Percentiles rank a stretch among this genome's conserved stretches.
Conservation (phyloP, 1,140 invertebrate genomes). For the Halictus rubicundus region DNA sequence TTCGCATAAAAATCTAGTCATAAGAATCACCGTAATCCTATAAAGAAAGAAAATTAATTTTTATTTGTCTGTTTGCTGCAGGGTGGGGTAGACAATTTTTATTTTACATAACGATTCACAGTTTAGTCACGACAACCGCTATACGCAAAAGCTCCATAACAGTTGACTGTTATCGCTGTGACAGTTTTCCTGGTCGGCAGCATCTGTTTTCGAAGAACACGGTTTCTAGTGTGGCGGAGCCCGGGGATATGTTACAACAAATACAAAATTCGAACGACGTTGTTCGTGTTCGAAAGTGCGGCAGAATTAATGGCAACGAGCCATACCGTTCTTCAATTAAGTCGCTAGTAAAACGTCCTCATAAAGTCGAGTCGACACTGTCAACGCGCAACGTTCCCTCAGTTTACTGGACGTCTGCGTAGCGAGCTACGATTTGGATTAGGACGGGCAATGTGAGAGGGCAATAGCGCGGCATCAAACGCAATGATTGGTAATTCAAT, state of each 20-base stretch:
- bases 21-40: too few species aligned
- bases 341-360: background rate
- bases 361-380: constrained; percentile 32
- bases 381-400: background rate
- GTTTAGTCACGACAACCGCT: too few species aligned
- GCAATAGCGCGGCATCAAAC: background rate
- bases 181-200: too few species aligned
- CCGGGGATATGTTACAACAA: background rate
- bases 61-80: too few species aligned
- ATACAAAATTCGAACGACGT: constrained; percentile 28
- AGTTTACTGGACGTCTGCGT: background rate
- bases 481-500: background rate
- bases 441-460: background rate
- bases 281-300: background rate
- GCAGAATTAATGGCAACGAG: constrained; percentile 21
- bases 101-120: too few species aligned
- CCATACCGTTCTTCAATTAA: constrained; percentile 38
- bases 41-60: too few species aligned
- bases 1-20: too few species aligned
- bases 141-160: too few species aligned
- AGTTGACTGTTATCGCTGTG: too few species aligned
- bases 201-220: too few species aligned
- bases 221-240: background rate
- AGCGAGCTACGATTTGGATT: background rate
- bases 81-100: too few species aligned